These are phyloP conservation scores for Bombus consobrinus DNA, from an alignment of 1,140 invertebrate species.

Conservation along the genomic window DNA sequence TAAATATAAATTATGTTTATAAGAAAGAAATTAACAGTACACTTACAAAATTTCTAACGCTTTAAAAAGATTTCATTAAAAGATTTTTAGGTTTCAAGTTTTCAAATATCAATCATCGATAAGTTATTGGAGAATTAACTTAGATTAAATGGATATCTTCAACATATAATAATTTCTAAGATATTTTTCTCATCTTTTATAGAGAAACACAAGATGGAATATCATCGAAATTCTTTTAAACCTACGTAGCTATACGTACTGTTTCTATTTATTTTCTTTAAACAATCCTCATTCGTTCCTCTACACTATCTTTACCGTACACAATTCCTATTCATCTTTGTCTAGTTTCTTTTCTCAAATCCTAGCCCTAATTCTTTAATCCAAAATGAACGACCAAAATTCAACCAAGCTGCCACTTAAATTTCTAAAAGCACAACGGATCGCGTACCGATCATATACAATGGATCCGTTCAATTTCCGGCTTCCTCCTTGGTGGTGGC, in stretches of 20 bases:
- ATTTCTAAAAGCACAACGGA: neutral
- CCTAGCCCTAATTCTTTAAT: neutral
- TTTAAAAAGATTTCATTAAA: neutral
- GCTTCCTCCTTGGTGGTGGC: conserved; percentile 52
- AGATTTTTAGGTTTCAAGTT: too few species aligned
- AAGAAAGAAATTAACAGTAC: neutral
- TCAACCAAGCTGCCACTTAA: neutral
- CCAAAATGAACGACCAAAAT: neutral
- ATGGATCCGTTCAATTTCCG: conserved; percentile 63
- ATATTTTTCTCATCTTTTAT: neutral
- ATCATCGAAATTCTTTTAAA: neutral
- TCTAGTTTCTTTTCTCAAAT: too few species aligned
- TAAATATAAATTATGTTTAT: neutral
- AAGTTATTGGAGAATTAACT: neutral
- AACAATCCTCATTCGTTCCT: too few species aligned
- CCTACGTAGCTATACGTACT: too few species aligned
- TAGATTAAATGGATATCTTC: neutral
- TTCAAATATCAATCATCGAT: neutral
- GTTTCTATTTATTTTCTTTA: too few species aligned
- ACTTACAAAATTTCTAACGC: neutral
- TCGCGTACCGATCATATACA: conserved; percentile 6
- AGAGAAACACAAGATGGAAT: too few species aligned
- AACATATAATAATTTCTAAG: neutral
- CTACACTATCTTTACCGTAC: too few species aligned
- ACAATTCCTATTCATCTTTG: too few species aligned